Base-by-base conservation (phyloP, 2,797 vertebrate species). In the Sardinella longiceps region DNA sequence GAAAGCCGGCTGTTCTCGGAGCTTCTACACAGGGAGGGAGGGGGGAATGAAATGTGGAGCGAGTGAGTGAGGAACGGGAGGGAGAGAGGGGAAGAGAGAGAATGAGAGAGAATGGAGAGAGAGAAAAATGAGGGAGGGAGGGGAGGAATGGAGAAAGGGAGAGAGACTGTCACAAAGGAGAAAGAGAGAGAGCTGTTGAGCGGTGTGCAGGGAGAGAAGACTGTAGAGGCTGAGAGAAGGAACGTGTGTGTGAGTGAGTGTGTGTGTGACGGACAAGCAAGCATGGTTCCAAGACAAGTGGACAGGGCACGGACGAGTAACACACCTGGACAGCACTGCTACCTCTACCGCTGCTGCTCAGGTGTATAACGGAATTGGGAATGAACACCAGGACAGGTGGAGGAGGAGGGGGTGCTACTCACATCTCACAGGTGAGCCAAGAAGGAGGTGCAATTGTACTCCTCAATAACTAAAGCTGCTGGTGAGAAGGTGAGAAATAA, bases 1-100 rank as follows among this genome's bases (percentile, higher is more conserved):
- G 84, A 88, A 83, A 83, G 86, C 45, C 82, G 87, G 88, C 43
- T 86, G 80, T 87, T 89, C 82, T 84, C 74, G 87, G 86, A 86
- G 86, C 84, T 86, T 88, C 81, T 83, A 88, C 80, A 83, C 86
- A 80, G 77, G 77, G 80, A 15, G 58, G 77, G 86, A 85, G 83
- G 81, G 82, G 83, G 86, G 86, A 63, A 39, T 74, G 56, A 83
- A 39, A 63, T 74, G 84, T 63, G 74, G 83, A 86, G 81, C 58
- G 80, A 84, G 87, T 43, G 46, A 86, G 81, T 20, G 82, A 81
- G 66, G 20, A 51, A 58, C 56, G 77, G 45, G 83, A 43, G 74
- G 48, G 53, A 80, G 37, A 9, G 46, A 83, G 63, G 48, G 43
- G 18, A 81, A 66, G 53, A 83, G 33, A 25, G 70, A 48, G 80